Evolutionary conservation across 2,888 invertebrate species (phyloP).

Genomic region (Cinara cedri): DNA sequence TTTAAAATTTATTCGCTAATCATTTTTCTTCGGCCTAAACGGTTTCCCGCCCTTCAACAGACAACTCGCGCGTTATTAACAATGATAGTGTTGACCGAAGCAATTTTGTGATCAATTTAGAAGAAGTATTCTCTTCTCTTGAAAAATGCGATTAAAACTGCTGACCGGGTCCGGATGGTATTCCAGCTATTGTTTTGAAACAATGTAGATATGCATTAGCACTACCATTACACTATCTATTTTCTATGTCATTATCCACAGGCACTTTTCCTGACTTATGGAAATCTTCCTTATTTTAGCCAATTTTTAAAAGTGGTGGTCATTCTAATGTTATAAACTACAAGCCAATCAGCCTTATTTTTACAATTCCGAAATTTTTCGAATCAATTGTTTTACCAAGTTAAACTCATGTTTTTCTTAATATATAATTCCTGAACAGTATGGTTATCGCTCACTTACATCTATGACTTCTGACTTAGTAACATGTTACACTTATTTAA

Average conservation of each 20-base stretch:
- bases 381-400: no score
- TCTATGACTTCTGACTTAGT: background rate
- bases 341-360: no score
- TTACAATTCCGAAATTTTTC: no score
- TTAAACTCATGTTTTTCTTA: no score
- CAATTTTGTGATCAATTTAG: background rate
- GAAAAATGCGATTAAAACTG: background rate
- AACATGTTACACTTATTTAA: no score
- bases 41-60: background rate
- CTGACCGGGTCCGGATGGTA: no score
- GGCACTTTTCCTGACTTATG: background rate
- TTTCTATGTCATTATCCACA: no score
- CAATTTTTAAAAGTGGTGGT: background rate
- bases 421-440: no score
- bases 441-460: background rate
- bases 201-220: background rate
- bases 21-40: no score
- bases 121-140: background rate
- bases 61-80: background rate
- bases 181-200: no score
- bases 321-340: constrained; percentile 10
- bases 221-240: background rate
- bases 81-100: background rate
- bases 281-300: no score
- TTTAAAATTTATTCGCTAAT: no score